Percentiles rank a stretch among this genome's conserved stretches.
Conservation (phyloP, 1,140 invertebrate genomes). For the Bicyclus anynana region DNA sequence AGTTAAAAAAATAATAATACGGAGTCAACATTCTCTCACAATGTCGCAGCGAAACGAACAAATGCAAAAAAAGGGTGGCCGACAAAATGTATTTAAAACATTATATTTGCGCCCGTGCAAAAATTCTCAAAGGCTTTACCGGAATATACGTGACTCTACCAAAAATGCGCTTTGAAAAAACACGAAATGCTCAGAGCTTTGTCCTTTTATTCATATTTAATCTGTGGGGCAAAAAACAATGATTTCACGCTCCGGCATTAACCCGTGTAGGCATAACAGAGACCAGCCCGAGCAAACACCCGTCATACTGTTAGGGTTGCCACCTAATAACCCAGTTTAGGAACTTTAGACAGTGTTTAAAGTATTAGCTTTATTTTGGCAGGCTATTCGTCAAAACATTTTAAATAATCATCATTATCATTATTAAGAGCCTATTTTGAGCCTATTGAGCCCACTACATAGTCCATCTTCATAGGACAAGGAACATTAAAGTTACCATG, state of each 20-base stretch:
- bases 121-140: constrained; percentile 4
- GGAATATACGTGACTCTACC: not conserved
- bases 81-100: not conserved
- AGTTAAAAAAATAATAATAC: too few species aligned
- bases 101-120: constrained; percentile 3
- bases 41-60: too few species aligned
- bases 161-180: constrained; percentile 48
- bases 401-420: too few species aligned
- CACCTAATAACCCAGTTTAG: not conserved
- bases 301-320: constrained; percentile 36
- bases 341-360: too few species aligned
- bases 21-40: too few species aligned
- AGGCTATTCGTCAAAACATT: too few species aligned
- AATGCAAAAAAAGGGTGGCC: too few species aligned
- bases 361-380: too few species aligned
- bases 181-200: constrained; percentile 48
- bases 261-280: constrained; percentile 71
- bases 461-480: too few species aligned
- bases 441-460: too few species aligned
- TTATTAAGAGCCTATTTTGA: too few species aligned
- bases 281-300: constrained; percentile 62
- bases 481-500: too few species aligned
- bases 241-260: constrained; percentile 74
- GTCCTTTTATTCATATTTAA: constrained; percentile 68
- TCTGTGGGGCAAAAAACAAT: constrained; percentile 71